Evolutionary conservation across 2,113 vertebrate genomes (phyloP).

Genomic region (Leucopsar rothschildi): DNA sequence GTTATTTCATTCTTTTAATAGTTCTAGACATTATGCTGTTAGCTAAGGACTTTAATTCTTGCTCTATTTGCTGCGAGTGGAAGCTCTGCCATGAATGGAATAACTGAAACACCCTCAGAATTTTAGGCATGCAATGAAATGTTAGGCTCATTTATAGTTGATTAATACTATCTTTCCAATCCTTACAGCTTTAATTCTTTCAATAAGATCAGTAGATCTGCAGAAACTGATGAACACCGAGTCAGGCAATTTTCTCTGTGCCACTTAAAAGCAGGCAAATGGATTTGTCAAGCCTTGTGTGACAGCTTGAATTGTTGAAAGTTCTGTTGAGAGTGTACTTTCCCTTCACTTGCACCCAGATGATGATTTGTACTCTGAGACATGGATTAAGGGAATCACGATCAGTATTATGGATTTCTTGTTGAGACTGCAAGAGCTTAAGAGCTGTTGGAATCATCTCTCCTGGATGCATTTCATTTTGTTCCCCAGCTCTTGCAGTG

Average conservation of each 20-base stretch:
- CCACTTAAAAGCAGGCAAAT: not conserved
- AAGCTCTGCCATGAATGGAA: not conserved
- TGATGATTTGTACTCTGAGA: not conserved
- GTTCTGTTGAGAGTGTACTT: not conserved
- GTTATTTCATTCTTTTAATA: not conserved
- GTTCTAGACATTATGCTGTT: not conserved
- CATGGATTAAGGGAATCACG: fast-evolving
- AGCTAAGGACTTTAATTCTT: not conserved
- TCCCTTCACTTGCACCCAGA: not conserved
- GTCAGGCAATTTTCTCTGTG: not conserved
- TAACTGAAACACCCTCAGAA: not conserved
- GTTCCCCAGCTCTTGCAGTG: not conserved
- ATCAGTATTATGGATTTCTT: not conserved
- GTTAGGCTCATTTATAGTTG: not conserved
- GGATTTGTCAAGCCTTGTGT: not conserved
- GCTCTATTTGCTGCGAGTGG: not conserved
- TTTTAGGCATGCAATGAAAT: not conserved
- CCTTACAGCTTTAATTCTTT: not conserved
- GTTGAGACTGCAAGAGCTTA: not conserved
- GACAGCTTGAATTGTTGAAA: not conserved
- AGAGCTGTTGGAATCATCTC: not conserved
- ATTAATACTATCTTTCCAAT: not conserved
- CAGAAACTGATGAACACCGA: not conserved
- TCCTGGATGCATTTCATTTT: not conserved
- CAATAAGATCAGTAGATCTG: not conserved